Evolutionary conservation across 2,888 invertebrate species (phyloP).

Genomic region (Leptinotarsa tumamoca): DNA sequence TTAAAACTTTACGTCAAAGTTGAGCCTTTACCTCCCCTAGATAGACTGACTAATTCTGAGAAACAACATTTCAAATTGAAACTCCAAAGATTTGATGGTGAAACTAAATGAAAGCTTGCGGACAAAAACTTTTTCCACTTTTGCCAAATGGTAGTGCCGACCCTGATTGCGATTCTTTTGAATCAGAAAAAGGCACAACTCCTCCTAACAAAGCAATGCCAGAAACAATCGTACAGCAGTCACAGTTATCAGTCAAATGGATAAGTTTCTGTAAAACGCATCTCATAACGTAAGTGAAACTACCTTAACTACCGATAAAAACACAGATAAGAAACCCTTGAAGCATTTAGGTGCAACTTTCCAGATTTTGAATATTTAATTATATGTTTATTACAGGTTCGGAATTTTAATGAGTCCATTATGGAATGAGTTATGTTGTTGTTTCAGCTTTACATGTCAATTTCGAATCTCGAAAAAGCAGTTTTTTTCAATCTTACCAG

Average conservation of each 20-base stretch:
- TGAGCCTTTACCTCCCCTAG: no score
- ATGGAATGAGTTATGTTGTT: constrained; percentile 50
- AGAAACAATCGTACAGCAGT: background rate
- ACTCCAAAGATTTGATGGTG: no score
- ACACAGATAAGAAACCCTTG: constrained; percentile 34
- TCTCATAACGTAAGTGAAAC: constrained; percentile 36
- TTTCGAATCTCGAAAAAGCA: background rate
- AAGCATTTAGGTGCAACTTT: constrained; percentile 43
- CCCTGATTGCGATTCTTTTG: no score
- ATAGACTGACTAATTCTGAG: no score
- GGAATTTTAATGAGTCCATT: constrained; percentile 53
- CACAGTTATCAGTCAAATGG: background rate
- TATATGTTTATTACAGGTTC: constrained; percentile 46
- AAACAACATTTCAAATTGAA: no score
- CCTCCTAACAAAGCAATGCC: background rate
- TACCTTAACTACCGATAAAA: constrained; percentile 35
- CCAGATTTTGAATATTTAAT: constrained; percentile 52
- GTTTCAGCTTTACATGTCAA: constrained; percentile 48
- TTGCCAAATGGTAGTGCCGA: no score
- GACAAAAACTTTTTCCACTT: no score
- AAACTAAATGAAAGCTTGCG: no score
- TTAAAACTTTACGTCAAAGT: no score
- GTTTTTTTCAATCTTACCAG: constrained; percentile 20
- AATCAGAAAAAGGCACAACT: background rate
- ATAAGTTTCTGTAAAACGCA: background rate